phyloP scores from a whole-genome alignment of 2,113 vertebrate genomes.

The Serinus canaria region DNA sequence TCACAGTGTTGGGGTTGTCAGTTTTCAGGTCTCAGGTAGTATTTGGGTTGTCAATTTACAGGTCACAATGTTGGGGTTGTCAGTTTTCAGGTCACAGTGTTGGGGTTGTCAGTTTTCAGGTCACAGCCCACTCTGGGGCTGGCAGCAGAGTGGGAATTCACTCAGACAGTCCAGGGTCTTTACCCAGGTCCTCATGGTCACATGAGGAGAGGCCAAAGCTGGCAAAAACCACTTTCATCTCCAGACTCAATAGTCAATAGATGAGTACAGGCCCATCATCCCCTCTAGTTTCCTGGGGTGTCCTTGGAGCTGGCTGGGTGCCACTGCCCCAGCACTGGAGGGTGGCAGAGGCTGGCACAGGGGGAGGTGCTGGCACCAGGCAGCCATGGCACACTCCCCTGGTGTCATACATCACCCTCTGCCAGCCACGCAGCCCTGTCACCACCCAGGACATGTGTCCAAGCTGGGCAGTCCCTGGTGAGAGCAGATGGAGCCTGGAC shows the following conservation, averaged over 20 bases:
- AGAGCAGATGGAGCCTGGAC: not conserved
- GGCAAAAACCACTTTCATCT: not conserved
- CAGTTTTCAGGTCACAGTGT: too few species aligned
- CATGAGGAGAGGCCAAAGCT: not conserved
- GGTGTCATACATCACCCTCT: not conserved
- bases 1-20: too few species aligned
- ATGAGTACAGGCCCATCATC: not conserved
- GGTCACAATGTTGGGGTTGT: too few species aligned
- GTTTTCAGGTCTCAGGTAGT: accelerated
- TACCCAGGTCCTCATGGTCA: not conserved
- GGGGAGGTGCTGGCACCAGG: not conserved
- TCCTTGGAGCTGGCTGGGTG: not conserved
- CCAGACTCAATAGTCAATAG: not conserved
- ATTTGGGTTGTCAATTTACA: not conserved
- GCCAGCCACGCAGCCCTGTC: not conserved
- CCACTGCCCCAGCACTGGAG: not conserved
- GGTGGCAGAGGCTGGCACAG: accelerated
- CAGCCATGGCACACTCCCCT: not conserved
- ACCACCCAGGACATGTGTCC: not conserved
- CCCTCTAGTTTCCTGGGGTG: not conserved
- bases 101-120: too few species aligned
- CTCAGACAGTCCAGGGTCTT: not conserved
- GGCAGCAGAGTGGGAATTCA: not conserved
- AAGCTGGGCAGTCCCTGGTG: not conserved
- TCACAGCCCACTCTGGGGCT: not conserved